These are phyloP conservation scores for Blastobasis adustella DNA, from an alignment of 2,888 invertebrate species.

Conservation along the genomic window DNA sequence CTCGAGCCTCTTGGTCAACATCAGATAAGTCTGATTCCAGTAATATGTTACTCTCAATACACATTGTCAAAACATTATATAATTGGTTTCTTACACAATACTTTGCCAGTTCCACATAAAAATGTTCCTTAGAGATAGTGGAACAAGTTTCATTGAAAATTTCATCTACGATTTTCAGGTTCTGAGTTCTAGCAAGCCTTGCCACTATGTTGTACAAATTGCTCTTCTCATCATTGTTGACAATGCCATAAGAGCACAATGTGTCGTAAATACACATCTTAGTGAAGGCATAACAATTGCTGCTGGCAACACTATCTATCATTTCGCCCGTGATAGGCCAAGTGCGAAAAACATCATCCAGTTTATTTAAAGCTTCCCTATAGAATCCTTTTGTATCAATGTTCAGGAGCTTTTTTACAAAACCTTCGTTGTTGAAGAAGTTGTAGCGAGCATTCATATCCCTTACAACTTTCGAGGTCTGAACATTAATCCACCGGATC, in stretches of 20 bases:
- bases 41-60: constrained; percentile 57
- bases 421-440: constrained; percentile 60
- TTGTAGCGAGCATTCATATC: constrained; percentile 64
- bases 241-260: constrained; percentile 77
- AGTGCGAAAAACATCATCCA: constrained; percentile 68
- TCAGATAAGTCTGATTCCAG: constrained; percentile 52
- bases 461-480: constrained; percentile 65
- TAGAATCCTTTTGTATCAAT: constrained; percentile 60
- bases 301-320: constrained; percentile 66
- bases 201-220: constrained; percentile 73
- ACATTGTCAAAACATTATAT: constrained; percentile 68
- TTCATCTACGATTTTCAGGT: constrained; percentile 67
- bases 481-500: constrained; percentile 76
- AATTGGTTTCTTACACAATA: constrained; percentile 70
- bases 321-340: constrained; percentile 75
- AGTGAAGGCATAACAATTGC: constrained; percentile 63
- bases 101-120: constrained; percentile 68
- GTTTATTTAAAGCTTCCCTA: constrained; percentile 46
- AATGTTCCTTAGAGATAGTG: constrained; percentile 60
- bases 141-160: constrained; percentile 70
- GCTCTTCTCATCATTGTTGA: constrained; percentile 73
- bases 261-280: constrained; percentile 76
- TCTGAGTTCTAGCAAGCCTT: constrained; percentile 75
- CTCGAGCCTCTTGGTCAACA: constrained; percentile 58
- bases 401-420: constrained; percentile 54